Conservation (phyloP, 2,797 vertebrate genomes). For the Hoplostethus mediterraneus region DNA sequence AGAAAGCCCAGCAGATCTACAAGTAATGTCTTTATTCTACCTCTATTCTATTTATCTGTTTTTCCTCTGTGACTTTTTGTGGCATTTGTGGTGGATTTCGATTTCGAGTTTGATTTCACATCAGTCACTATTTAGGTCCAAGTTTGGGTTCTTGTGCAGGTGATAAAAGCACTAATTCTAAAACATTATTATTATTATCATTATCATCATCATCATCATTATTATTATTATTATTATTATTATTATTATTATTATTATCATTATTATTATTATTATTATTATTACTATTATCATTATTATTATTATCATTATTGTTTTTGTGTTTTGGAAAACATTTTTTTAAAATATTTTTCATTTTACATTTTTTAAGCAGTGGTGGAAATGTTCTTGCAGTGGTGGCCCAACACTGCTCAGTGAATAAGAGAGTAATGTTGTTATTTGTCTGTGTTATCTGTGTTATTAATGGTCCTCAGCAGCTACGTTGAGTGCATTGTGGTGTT, state of each 20-base stretch:
- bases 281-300: too few species aligned
- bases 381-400: neutral
- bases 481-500: neutral
- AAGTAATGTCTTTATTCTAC: slow-evolving; percentile 84
- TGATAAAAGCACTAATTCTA: neutral
- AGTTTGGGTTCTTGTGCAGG: neutral
- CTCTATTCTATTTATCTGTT: neutral
- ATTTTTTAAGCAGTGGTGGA: neutral
- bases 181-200: too few species aligned
- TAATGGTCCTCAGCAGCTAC: neutral
- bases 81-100: neutral
- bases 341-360: too few species aligned
- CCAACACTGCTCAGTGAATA: neutral
- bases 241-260: too few species aligned
- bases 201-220: too few species aligned
- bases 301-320: neutral
- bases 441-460: too few species aligned
- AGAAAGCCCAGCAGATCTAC: slow-evolving; percentile 98
- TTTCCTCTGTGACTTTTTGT: slow-evolving; percentile 5
- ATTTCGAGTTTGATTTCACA: neutral
- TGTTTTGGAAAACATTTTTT: neutral
- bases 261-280: neutral
- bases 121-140: neutral
- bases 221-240: neutral
- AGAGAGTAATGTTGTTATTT: neutral